A percentile compares a stretch with the other conserved stretches of the same genome.
Evolutionary conservation across 2,797 vertebrate species (phyloP).

Genomic region (Danio jaintianensis): DNA sequence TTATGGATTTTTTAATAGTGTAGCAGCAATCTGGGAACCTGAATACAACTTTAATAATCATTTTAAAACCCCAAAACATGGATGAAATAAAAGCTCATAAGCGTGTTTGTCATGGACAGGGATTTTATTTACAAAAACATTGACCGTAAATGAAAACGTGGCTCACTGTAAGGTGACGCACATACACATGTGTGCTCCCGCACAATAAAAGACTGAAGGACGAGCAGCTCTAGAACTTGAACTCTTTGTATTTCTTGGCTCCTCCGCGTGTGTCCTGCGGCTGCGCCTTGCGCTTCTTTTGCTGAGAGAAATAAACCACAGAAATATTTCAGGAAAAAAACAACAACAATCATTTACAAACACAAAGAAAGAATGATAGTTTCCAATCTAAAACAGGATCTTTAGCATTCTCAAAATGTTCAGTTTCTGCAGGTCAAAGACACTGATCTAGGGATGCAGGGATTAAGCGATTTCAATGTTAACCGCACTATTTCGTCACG

Average conservation of each 20-base stretch:
- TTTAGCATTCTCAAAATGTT: too few species aligned
- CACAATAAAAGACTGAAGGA: background rate
- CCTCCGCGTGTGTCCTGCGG: slow-evolving; percentile 88
- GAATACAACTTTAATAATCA: too few species aligned
- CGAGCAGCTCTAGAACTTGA: slow-evolving; percentile 85
- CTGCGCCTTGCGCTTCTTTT: slow-evolving; percentile 94
- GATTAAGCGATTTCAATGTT: too few species aligned
- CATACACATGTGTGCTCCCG: background rate
- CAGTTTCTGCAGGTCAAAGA: too few species aligned
- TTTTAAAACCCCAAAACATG: background rate
- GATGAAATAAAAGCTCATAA: background rate
- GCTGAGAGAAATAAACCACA: slow-evolving; percentile 70
- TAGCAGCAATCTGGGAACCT: too few species aligned
- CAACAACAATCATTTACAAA: background rate
- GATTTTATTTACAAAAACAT: slow-evolving; percentile 64
- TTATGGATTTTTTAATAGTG: too few species aligned
- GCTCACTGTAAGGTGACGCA: background rate
- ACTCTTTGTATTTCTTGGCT: slow-evolving; percentile 95
- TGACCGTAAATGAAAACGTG: slow-evolving; percentile 11
- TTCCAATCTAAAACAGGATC: too few species aligned
- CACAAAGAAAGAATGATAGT: background rate
- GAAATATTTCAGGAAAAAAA: background rate
- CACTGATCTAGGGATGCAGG: too few species aligned
- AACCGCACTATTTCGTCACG: too few species aligned
- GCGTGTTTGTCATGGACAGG: slow-evolving; percentile 22